These are phyloP conservation scores for Polydesmus complanatus DNA, from an alignment of 2,888 invertebrate species.

Conservation along the genomic window DNA sequence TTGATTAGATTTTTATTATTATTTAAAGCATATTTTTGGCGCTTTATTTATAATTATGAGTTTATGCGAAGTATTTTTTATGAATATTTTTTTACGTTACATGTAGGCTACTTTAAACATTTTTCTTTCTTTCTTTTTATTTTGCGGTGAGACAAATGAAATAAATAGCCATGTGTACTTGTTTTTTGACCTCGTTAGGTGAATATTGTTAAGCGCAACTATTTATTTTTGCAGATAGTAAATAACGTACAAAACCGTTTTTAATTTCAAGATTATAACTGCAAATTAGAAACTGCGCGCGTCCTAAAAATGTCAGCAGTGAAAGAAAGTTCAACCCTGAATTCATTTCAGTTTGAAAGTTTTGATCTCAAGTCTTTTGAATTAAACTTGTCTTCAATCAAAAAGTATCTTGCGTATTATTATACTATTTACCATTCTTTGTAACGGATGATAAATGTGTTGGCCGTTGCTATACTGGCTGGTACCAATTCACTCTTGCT, in stretches of 20 bases:
- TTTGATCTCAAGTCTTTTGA: neutral
- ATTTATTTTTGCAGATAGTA: neutral
- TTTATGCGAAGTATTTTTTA: no score
- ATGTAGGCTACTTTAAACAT: no score
- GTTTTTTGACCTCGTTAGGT: neutral
- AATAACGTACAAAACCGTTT: neutral
- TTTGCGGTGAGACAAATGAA: no score
- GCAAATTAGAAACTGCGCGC: neutral
- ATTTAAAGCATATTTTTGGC: no score
- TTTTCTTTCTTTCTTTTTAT: no score
- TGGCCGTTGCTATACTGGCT: neutral
- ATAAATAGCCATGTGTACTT: no score
- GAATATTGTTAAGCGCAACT: neutral
- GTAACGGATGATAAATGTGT: neutral
- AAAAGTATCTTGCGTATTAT: no score
- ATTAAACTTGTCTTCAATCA: neutral
- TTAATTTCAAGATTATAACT: neutral
- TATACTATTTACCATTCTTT: neutral
- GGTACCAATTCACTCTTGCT: no score
- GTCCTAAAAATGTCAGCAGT: neutral
- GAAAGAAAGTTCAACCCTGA: neutral
- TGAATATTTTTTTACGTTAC: no score
- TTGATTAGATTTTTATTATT: no score
- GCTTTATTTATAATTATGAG: no score
- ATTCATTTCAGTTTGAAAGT: neutral